phyloP scores from a whole-genome alignment of 2,888 invertebrate species.

The Parnassius apollo region DNA sequence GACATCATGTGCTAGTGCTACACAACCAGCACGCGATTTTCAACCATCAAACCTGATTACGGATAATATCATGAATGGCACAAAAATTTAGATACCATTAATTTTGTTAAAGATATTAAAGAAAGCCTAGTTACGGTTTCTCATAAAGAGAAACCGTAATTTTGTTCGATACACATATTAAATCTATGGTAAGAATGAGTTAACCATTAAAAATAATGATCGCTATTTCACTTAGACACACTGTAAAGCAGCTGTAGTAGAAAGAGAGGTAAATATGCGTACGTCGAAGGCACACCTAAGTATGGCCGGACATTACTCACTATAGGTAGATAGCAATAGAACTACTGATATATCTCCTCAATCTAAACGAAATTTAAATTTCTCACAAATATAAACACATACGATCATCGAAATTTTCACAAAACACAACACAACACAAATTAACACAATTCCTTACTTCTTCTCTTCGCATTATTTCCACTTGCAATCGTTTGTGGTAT shows the following conservation, averaged over 20 bases:
- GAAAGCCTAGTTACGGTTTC: neutral
- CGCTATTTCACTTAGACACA: slow-evolving; percentile 60
- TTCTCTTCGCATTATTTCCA: slow-evolving; percentile 97
- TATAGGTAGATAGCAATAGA: slow-evolving; percentile 72
- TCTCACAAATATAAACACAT: slow-evolving; percentile 52
- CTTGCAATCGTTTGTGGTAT: slow-evolving; percentile 95
- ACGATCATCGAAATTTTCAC: slow-evolving; percentile 45
- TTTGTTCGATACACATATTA: slow-evolving; percentile 50
- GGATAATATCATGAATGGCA: too few species aligned
- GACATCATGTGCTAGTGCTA: slow-evolving; percentile 58
- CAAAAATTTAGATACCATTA: too few species aligned
- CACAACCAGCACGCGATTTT: slow-evolving; percentile 77
- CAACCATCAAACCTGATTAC: slow-evolving; percentile 68
- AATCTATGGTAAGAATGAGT: slow-evolving; percentile 51
- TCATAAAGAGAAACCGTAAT: slow-evolving; percentile 36
- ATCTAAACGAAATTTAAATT: slow-evolving; percentile 45
- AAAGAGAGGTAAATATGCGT: slow-evolving; percentile 78
- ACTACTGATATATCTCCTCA: slow-evolving; percentile 62
- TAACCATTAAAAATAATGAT: slow-evolving; percentile 58
- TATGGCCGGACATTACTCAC: slow-evolving; percentile 81
- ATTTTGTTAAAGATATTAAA: too few species aligned
- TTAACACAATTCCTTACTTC: slow-evolving; percentile 90
- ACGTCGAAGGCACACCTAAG: slow-evolving; percentile 80
- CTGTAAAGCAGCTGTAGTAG: slow-evolving; percentile 53
- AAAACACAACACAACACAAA: slow-evolving; percentile 64